phyloP scores from a whole-genome alignment of 92 coral and sea anemone species.

The Palythoa grandis region DNA sequence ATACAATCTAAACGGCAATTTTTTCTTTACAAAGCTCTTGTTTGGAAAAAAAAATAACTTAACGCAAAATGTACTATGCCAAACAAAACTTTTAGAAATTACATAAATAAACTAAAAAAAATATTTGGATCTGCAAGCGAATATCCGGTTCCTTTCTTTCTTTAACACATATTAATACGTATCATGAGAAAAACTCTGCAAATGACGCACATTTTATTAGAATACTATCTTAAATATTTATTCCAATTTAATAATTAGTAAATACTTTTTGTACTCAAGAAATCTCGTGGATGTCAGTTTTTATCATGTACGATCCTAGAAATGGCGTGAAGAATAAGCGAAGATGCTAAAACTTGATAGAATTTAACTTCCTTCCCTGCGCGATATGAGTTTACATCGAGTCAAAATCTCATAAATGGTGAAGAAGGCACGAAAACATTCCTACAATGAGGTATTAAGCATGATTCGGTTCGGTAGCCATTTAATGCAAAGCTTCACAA shows the following conservation, averaged over 20 bases:
- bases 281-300: neutral
- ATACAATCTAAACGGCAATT: neutral
- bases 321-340: neutral
- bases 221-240: constrained; percentile 15
- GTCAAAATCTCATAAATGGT: neutral
- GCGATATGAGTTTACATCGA: neutral
- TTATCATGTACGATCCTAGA: neutral
- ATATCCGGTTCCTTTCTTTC: neutral
- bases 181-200: neutral
- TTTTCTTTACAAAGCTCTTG: constrained; percentile 12
- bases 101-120: constrained; percentile 28
- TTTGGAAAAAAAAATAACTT: constrained; percentile 7
- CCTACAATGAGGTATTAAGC: neutral
- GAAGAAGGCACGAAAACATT: neutral
- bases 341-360: neutral
- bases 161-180: too few relatives aligned
- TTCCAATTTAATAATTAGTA: constrained; percentile 7
- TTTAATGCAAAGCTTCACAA: neutral
- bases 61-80: neutral
- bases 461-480: neutral
- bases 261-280: neutral
- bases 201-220: neutral
- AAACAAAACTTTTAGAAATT: neutral
- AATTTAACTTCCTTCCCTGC: neutral
- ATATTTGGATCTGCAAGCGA: constrained; percentile 5